These are phyloP conservation scores for Caenorhabditis sulstoni DNA, from an alignment of 2,888 invertebrate genomes.

Conservation along the genomic window DNA sequence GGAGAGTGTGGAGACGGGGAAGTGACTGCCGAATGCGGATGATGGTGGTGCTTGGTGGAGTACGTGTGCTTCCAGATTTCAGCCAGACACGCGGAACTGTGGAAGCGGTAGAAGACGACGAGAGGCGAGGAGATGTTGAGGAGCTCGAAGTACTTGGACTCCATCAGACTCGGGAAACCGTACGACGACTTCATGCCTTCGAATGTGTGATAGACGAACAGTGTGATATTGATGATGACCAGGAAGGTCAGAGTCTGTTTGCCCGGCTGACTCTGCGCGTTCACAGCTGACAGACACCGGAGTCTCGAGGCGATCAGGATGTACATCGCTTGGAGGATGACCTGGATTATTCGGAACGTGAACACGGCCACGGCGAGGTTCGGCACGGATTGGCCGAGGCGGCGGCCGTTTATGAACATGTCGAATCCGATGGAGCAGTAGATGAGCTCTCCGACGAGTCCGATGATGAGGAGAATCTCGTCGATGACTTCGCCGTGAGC, in stretches of 20 bases:
- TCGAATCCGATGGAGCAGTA: slow-evolving; percentile 70
- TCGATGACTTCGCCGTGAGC: slow-evolving; percentile 77
- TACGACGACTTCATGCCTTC: slow-evolving; percentile 73
- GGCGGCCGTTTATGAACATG: slow-evolving; percentile 55
- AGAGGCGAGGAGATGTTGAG: slow-evolving; percentile 55
- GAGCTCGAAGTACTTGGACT: slow-evolving; percentile 63
- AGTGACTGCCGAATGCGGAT: slow-evolving; percentile 12
- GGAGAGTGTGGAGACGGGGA: slow-evolving; percentile 20
- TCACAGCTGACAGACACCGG: slow-evolving; percentile 51
- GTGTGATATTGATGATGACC: slow-evolving; percentile 77
- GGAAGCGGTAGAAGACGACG: slow-evolving; percentile 64
- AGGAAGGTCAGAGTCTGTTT: slow-evolving; percentile 79
- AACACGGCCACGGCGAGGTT: slow-evolving; percentile 70
- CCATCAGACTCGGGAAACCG: slow-evolving; percentile 54
- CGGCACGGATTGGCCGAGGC: slow-evolving; percentile 30
- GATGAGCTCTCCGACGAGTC: slow-evolving; percentile 75
- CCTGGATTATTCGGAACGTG: slow-evolving; percentile 72
- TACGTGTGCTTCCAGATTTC: slow-evolving; percentile 72
- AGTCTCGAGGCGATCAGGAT: slow-evolving; percentile 69
- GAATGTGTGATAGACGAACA: slow-evolving; percentile 74
- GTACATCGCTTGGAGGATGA: slow-evolving; percentile 76
- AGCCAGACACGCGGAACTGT: slow-evolving; percentile 70
- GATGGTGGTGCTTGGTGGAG: slow-evolving; percentile 48
- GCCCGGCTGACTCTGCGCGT: slow-evolving; percentile 68
- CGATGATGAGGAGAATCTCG: slow-evolving; percentile 76